Percentiles rank a stretch among this genome's conserved stretches.
phyloP scores from a whole-genome alignment of 1,140 invertebrate species.

The Apis florea region DNA sequence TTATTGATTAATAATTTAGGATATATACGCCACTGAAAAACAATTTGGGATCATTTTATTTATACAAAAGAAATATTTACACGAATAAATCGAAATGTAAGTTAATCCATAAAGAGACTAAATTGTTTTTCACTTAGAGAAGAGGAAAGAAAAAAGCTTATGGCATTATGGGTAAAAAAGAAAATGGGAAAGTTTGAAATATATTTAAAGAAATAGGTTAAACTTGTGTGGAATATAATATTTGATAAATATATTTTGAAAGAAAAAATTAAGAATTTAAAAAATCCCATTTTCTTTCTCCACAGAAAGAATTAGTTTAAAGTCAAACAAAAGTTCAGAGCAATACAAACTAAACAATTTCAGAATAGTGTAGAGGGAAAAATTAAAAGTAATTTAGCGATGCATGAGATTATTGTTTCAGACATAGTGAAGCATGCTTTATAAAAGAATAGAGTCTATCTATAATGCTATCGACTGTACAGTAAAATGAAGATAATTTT shows the following conservation, averaged over 20 bases:
- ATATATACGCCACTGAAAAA: conserved; percentile 25
- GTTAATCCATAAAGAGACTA: background rate
- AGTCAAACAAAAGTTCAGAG: conserved; percentile 53
- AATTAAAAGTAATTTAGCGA: conserved; percentile 37
- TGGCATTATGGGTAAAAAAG: background rate
- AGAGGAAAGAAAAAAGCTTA: conserved; percentile 16
- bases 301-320: conserved; percentile 59
- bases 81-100: background rate
- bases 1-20: conserved; percentile 38
- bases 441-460: conserved; percentile 40
- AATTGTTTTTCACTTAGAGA: conserved; percentile 19
- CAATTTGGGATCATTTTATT: conserved; percentile 7
- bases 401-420: conserved; percentile 53
- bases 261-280: background rate
- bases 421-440: conserved; percentile 56
- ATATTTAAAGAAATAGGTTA: background rate
- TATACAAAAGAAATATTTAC: background rate
- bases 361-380: conserved; percentile 17
- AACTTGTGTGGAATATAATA: background rate
- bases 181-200: conserved; percentile 2
- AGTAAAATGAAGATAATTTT: background rate
- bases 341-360: background rate
- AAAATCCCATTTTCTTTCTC: conserved; percentile 7
- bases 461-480: background rate
- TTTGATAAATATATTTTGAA: conserved; percentile 6